Conservation (phyloP, 2,888 invertebrate genomes). For the Tipula confusa region DNA sequence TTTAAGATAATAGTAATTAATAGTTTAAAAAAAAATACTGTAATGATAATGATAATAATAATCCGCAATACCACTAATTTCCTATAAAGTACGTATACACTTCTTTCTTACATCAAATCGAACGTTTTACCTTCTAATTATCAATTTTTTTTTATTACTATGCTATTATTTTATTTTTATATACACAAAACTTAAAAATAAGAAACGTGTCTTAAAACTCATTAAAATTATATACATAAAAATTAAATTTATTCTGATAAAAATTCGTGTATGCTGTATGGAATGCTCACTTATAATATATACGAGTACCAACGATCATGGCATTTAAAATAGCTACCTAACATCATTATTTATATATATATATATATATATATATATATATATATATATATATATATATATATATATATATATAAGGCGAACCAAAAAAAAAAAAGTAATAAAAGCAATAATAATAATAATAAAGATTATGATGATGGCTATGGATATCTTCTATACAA, state of each 20-base stretch:
- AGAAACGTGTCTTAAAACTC: not conserved
- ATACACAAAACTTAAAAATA: not conserved
- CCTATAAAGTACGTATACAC: not conserved
- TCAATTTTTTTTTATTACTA: not conserved
- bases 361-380: too few species aligned
- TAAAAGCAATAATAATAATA: not conserved
- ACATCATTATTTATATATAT: constrained; percentile 15
- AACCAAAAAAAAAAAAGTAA: not conserved
- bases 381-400: too few species aligned
- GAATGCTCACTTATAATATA: not conserved
- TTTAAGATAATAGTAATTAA: not conserved
- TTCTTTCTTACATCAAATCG: not conserved
- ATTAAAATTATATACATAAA: not conserved
- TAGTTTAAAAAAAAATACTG: not conserved
- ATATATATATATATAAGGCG: too few species aligned
- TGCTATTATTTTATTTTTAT: not conserved
- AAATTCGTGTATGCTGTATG: not conserved
- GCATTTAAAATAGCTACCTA: not conserved
- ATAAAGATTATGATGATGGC: not conserved
- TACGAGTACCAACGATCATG: not conserved
- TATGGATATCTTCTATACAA: not conserved
- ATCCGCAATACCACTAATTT: not conserved
- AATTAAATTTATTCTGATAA: not conserved
- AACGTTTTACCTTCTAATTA: not conserved
- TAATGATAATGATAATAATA: not conserved